Base-by-base conservation (phyloP, 1,140 invertebrate genomes). In the Monochamus saltuarius region DNA sequence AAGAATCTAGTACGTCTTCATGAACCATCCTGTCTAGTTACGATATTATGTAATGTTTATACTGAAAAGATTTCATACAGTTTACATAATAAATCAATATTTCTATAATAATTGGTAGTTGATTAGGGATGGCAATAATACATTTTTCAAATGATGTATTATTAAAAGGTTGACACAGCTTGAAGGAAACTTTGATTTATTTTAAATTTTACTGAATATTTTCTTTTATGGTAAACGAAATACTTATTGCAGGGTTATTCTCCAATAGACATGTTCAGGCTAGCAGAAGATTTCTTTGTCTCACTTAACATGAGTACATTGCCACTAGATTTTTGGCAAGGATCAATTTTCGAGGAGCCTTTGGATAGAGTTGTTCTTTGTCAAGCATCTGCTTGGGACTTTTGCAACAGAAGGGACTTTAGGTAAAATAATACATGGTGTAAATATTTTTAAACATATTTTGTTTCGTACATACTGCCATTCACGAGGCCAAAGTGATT, bases 331-430 rank as follows among this genome's bases (percentile, higher is more conserved):
- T 94, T 94, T 74, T 93, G 91, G 89, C 80, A 83, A 1, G 83
- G 87, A 56, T 93, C 91, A 39, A 79, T 94, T 14, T 76, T 94
- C 2, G 84, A 87, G 61, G 89, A 92, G 73, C 89, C 87, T 0
- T 72, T 83, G 0, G 87, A 92, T 65, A 77, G 89, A 57, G 82
- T 87, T 9, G 80, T 94, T 1, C 84, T 94, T 34, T 95, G 86
- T 72, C 91, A 93, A 69, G 89, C 91, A 2, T 92, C 92, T 0
- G 93, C 93, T 4, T 96, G 93, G 93, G 93, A 96, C 75, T 96
- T 96, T 77, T 95, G 91, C 73, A 94, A 95, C 72, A 81, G 86
- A 49, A 81, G 90, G 64, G 93, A 94, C 70, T 94, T 88, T 72
- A 84, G 89, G 89, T 87, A 73, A 47, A 14, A 13, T 11, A 38